Evolutionary conservation across 1,140 invertebrate species (phyloP), one percentile per base, ranked within the genome.

Genomic region (Bombus affinis): DNA sequence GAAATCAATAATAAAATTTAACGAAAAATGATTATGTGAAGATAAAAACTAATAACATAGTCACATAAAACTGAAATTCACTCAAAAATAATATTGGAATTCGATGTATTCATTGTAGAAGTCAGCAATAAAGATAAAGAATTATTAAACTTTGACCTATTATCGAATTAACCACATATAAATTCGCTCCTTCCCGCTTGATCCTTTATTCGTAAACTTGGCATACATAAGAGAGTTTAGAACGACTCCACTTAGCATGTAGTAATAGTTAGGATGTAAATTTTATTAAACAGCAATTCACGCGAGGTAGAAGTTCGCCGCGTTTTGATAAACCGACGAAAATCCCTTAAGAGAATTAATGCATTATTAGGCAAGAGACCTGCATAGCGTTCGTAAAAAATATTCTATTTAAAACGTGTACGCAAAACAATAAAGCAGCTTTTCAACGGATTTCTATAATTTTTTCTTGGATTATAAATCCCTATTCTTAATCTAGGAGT

Each of bases 81-180:
- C 1, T 35, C 18, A 22, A 72, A 32, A 35, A n/a, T 35, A 53
- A 35, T 47, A 35, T 35, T 9, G 5, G 13, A 53, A 47, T 25
- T 75, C 32, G 5, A 37, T 72, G 28, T 39, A 44, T 44, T 75
- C 32, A 10, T 9, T 3, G 12, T 18, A 71, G 71, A 39, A 59
- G 47, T 74, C 15, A 65, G 70, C 13, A 32, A 35, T 57, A 32
- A 74, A 62, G 8, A 35, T 39, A 57, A 44, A 62, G 9, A 76
- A 25, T 68, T 83, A 44, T 42, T 39, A 57, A 75, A 65, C 71
- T 53, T 75, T 82, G 71, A 75, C 70, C 81, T 82, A 75, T 75
- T 37, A 32, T 53, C 25, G n/a, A 82, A 82, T 82, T 82, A 82
- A 44, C 28, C 25, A 42, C 5, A 5, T 74, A 82, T 65, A 74